Evolutionary conservation across 2,797 vertebrate genomes (phyloP).

Genomic region (Cynopterus sphinx): DNA sequence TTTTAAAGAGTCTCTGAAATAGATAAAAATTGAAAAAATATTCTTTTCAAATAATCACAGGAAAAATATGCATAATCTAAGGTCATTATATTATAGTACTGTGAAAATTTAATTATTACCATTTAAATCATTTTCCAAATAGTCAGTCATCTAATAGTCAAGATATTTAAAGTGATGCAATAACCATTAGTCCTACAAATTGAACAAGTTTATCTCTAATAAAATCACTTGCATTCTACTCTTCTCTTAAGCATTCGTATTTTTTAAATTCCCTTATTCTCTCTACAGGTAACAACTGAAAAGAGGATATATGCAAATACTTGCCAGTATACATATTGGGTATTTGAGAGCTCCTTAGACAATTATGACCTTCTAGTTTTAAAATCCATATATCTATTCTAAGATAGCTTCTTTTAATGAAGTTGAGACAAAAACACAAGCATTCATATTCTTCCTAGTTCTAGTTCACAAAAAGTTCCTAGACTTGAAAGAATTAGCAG

Average conservation of each 20-base stretch:
- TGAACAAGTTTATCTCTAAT: neutral
- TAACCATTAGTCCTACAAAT: neutral
- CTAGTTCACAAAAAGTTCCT: neutral
- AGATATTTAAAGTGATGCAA: constrained; percentile 7
- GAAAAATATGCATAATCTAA: neutral
- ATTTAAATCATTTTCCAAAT: constrained; percentile 8
- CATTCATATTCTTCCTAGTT: neutral
- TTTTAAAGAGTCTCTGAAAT: neutral
- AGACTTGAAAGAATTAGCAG: neutral
- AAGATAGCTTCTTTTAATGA: neutral
- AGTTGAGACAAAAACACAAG: neutral
- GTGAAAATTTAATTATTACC: neutral
- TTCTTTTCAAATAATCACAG: neutral
- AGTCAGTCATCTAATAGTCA: neutral
- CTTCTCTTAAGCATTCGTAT: neutral
- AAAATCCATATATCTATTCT: neutral
- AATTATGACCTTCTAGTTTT: neutral
- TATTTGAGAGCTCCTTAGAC: neutral
- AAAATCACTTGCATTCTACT: constrained; percentile 5
- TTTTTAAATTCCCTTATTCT: constrained; percentile 15
- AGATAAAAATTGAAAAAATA: neutral
- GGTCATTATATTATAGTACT: neutral
- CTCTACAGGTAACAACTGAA: neutral
- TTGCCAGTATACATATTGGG: neutral
- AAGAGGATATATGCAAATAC: neutral